phyloP scores from a whole-genome alignment of 2,113 vertebrate species.

The Scortum barcoo region DNA sequence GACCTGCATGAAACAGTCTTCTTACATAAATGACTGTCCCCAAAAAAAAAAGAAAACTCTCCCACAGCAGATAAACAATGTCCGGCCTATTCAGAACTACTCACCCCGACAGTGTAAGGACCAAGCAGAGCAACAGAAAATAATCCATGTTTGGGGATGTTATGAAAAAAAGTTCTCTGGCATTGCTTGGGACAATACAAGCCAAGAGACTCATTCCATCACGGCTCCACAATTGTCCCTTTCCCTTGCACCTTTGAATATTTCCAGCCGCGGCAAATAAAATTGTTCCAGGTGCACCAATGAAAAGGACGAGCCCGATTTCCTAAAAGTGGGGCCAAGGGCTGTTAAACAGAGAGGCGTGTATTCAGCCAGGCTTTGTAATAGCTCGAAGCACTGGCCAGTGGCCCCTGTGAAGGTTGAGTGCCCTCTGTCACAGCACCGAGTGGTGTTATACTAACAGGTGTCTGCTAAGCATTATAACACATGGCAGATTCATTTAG shows the following conservation, averaged over 20 bases:
- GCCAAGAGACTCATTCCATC: conserved; percentile 66
- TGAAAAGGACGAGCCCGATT: conserved; percentile 67
- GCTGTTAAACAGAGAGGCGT: conserved; percentile 75
- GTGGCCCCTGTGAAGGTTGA: conserved; percentile 57
- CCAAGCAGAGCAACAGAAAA: conserved; percentile 41
- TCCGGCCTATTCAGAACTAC: conserved; percentile 24
- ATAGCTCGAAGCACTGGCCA: conserved; percentile 57
- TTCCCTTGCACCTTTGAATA: conserved; percentile 67
- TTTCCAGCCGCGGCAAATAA: conserved; percentile 76
- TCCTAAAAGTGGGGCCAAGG: conserved; percentile 59
- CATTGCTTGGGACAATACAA: conserved; percentile 47
- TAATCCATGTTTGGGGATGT: conserved; percentile 40
- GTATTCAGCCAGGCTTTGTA: conserved; percentile 73
- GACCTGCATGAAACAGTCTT: conserved; percentile 34
- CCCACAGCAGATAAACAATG: conserved; percentile 34
- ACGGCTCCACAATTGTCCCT: conserved; percentile 65
- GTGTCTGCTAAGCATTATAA: conserved; percentile 69
- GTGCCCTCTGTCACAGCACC: conserved; percentile 50
- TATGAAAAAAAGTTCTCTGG: conserved; percentile 56
- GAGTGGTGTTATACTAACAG: conserved; percentile 77
- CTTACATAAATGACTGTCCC: conserved; percentile 27
- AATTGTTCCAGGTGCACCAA: conserved; percentile 79
- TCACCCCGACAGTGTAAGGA: conserved; percentile 29
- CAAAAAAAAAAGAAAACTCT: conserved; percentile 28
- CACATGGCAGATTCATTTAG: conserved; percentile 58